Percentiles rank a stretch among this genome's conserved stretches.
Conservation (phyloP, 2,113 vertebrate species). For the Phalacrocorax carbo region DNA sequence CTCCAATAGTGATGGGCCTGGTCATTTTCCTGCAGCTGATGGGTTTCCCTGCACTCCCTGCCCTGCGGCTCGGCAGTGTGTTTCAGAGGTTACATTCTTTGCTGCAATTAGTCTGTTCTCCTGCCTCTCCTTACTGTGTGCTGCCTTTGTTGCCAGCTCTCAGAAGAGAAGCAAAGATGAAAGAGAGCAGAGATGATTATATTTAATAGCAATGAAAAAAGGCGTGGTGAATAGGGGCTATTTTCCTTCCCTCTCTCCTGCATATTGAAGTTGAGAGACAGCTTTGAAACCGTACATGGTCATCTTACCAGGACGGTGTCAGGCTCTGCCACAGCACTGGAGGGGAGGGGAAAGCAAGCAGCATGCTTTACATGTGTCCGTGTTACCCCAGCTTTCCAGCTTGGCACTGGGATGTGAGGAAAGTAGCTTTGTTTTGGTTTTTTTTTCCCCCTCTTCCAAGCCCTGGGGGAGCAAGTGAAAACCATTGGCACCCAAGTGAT, state of each 20-base stretch:
- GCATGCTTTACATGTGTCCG: rapidly evolving
- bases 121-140: background rate
- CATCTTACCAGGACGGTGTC: background rate
- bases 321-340: background rate
- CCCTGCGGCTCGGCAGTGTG: rapidly evolving
- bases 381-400: background rate
- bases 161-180: conserved; percentile 31
- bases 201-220: conserved; percentile 22
- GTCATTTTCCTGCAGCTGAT: rapidly evolving
- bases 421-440: background rate
- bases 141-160: background rate
- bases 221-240: background rate
- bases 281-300: background rate
- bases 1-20: rapidly evolving
- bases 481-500: too few species aligned
- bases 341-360: background rate
- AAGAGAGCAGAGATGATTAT: conserved; percentile 10
- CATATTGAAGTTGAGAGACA: background rate
- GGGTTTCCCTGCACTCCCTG: background rate
- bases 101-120: background rate
- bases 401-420: background rate
- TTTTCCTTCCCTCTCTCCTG: background rate
- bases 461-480: too few species aligned
- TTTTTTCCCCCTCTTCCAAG: background rate
- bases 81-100: background rate